Evolutionary conservation across 2,888 invertebrate genomes (phyloP), one percentile per base, ranked within the genome.

Genomic region (Caenorhabditis angaria): DNA sequence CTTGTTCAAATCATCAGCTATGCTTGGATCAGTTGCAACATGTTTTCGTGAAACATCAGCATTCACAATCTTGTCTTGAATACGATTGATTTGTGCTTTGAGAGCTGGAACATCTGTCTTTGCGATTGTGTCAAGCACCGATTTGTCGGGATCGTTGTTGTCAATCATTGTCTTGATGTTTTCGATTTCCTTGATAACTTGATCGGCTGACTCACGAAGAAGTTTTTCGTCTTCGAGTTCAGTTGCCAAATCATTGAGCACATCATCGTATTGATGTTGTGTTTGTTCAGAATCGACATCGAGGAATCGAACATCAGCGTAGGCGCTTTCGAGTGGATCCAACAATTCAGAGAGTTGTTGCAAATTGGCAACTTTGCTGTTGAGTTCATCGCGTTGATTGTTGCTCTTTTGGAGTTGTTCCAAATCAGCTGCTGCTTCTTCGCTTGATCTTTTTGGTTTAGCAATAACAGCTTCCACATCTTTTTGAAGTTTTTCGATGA

Each of bases 281-380:
- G 69, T 68, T 51, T 83, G 76, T 54, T 82, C 79, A 41, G 73
- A 60, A 47, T 82, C 82, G 12, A 78, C 77, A 48, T 82, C 81
- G 57, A 77, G 62, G 72, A 82, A 83, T 50, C 82, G 78, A 41
- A 82, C 80, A 50, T 83, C 81, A n/a, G 78, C 71, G 61, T 82
- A 76, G 12, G 81, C 80, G 57, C 70, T 80, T 54, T 78, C 83
- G 35, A 82, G 76, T 60, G 82, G 82, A 60, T 82, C 70, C 24
- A 82, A 70, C 58, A 73, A 66, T 60, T 83, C 79, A 29, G 79
- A 80, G 29, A 82, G 71, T 32, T 70, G 67, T 68, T 82, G 78
- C 69, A 83, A 71, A 48, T 70, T 65, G 53, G 48, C 53, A 32
- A 73, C 72, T 47, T 69, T 73, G 47, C 61, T 70, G 50, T 70